Percentiles rank a stretch among this genome's conserved stretches.
These are phyloP conservation scores for Pantelozetes paolii DNA, from an alignment of 2,888 invertebrate species.

Conservation along the genomic window DNA sequence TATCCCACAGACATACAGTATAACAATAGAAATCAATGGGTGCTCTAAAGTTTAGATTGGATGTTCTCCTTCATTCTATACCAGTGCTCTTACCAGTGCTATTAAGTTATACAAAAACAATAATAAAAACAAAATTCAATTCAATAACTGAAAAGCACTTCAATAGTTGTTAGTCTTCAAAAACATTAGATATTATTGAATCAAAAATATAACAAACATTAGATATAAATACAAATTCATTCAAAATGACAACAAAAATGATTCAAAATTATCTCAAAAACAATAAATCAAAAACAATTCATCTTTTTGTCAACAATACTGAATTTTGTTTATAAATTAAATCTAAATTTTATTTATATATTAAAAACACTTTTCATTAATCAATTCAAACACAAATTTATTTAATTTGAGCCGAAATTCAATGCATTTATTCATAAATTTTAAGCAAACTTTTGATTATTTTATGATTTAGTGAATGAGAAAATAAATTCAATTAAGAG, in stretches of 20 bases:
- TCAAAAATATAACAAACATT: background rate
- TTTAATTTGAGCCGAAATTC: background rate
- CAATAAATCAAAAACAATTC: too few relatives aligned
- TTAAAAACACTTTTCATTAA: background rate
- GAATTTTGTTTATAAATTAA: background rate
- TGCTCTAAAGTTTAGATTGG: slow-evolving; percentile 7
- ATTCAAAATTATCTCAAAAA: too few relatives aligned
- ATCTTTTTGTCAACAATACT: too few relatives aligned
- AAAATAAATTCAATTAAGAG: slow-evolving; percentile 3
- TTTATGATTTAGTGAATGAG: slow-evolving; percentile 23
- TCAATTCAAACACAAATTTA: background rate
- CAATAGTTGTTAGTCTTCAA: background rate
- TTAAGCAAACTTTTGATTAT: background rate
- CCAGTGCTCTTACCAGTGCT: background rate
- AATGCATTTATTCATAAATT: background rate
- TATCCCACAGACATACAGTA: slow-evolving; percentile 33
- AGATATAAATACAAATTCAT: too few relatives aligned
- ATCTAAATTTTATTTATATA: background rate
- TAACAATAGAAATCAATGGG: slow-evolving; percentile 27
- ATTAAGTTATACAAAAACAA: slow-evolving; percentile 1
- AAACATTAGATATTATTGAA: slow-evolving; percentile 4
- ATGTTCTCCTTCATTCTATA: background rate
- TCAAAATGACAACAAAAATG: too few relatives aligned
- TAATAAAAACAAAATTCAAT: too few relatives aligned
- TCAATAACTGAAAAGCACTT: background rate